Base-by-base conservation (phyloP, 2,113 vertebrate genomes). In the Trematocara nigrifrons region DNA sequence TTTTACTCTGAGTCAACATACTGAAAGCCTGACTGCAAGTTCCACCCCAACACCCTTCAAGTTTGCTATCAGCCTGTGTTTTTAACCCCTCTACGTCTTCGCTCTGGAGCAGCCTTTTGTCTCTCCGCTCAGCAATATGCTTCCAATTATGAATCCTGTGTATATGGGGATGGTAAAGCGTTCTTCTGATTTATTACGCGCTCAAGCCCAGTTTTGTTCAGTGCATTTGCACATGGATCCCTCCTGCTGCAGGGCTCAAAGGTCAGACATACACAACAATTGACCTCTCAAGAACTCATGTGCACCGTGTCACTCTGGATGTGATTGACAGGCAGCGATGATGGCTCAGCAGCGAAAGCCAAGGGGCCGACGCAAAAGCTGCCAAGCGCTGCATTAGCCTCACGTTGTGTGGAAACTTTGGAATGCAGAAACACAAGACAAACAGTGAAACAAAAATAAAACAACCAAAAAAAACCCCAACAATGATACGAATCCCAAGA, bases 141-240 rank as follows among this genome's bases (percentile, higher is more conserved):
- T 98, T 98, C 96, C 96, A 97, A 97, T 98, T 97, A 98, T 87
- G 94, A 96, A 96, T 95, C 94, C 96, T 94, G 96, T 94, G 90
- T 94, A 96, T 94, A 86, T 40, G 87, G 86, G 86, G 81, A 82
- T 3, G 57, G 82, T 29, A 79, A 86, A 83, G 87, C 53, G 81
- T 86, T 84, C 47, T 76, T 93, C 93, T 97, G 97, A 98, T 98
- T 98, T 98, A 97, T 97, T 96, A 95, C 53, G 45, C 93, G 92
- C 96, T 97, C 96, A 94, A 90, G 93, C 96, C 91, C 96, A 95
- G 95, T 96, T 96, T 96, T 97, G 96, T 95, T 96, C 95, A 83
- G 95, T 96, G 95, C 96, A 96, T 97, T 97, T 96, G 95, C 96
- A 96, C 91, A 90, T 92, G 96, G 95, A 95, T 95, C 95, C 96